These are phyloP conservation scores for Samia ricini DNA, from an alignment of 1,140 invertebrate species.

Conservation along the genomic window DNA sequence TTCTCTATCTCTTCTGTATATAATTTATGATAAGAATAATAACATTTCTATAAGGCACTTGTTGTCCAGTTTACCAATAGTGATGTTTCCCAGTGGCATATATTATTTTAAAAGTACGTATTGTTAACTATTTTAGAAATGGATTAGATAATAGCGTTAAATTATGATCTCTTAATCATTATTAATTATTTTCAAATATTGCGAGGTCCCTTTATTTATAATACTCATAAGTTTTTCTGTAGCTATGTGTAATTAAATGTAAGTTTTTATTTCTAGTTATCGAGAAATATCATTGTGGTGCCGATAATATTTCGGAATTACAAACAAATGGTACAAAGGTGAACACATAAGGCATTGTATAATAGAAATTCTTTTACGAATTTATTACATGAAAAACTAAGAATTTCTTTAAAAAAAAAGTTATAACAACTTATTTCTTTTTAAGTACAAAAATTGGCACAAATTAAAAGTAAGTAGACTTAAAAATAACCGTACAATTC, in stretches of 20 bases:
- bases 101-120: slow-evolving; percentile 56
- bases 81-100: slow-evolving; percentile 54
- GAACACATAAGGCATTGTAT: background rate
- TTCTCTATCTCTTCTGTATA: background rate
- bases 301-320: background rate
- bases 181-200: slow-evolving; percentile 73
- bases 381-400: background rate
- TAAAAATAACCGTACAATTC: slow-evolving; percentile 2
- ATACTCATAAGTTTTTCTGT: slow-evolving; percentile 75
- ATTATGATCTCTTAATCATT: slow-evolving; percentile 78
- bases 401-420: background rate
- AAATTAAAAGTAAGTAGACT: slow-evolving; percentile 13
- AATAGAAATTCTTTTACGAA: background rate
- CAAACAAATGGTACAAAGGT: background rate
- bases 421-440: background rate
- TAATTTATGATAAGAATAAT: slow-evolving; percentile 8
- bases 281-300: background rate
- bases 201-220: slow-evolving; percentile 69
- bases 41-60: slow-evolving; percentile 34
- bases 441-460: slow-evolving; percentile 24
- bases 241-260: slow-evolving; percentile 40
- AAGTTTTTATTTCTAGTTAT: slow-evolving; percentile 39
- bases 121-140: slow-evolving; percentile 71
- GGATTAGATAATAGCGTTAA: slow-evolving; percentile 61
- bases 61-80: slow-evolving; percentile 36